Evolutionary conservation across 2,888 invertebrate species (phyloP).

Genomic region (Crocallis elinguaria): DNA sequence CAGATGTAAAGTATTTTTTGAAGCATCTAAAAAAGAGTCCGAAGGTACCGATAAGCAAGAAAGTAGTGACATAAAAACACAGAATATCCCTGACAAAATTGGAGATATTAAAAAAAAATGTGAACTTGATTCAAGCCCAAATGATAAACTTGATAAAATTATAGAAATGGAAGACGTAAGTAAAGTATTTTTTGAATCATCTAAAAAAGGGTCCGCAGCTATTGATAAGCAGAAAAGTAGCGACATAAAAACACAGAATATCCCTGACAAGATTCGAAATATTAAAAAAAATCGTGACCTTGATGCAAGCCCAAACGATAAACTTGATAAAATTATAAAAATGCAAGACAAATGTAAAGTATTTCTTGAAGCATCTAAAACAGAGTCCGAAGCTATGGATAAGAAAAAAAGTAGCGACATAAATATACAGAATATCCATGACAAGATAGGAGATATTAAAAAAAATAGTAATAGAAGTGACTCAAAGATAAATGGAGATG

Average conservation of each 20-base stretch:
- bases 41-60: neutral
- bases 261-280: too few relatives aligned
- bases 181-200: neutral
- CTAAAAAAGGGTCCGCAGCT: neutral
- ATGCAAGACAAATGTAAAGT: neutral
- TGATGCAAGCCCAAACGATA: neutral
- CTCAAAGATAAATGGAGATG: constrained; percentile 3
- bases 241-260: neutral
- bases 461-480: neutral
- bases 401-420: neutral
- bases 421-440: neutral
- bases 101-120: neutral
- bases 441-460: neutral
- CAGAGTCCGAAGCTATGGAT: neutral
- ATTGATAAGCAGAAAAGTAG: neutral
- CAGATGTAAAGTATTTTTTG: neutral
- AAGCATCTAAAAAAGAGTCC: neutral
- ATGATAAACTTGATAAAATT: neutral
- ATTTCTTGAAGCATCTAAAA: neutral
- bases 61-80: neutral
- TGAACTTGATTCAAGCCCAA: neutral
- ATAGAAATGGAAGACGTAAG: neutral
- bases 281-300: neutral
- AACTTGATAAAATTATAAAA: neutral
- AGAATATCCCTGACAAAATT: too few relatives aligned